Evolutionary conservation across 2,113 vertebrate genomes (phyloP).

Genomic region (Podilymbus podiceps): DNA sequence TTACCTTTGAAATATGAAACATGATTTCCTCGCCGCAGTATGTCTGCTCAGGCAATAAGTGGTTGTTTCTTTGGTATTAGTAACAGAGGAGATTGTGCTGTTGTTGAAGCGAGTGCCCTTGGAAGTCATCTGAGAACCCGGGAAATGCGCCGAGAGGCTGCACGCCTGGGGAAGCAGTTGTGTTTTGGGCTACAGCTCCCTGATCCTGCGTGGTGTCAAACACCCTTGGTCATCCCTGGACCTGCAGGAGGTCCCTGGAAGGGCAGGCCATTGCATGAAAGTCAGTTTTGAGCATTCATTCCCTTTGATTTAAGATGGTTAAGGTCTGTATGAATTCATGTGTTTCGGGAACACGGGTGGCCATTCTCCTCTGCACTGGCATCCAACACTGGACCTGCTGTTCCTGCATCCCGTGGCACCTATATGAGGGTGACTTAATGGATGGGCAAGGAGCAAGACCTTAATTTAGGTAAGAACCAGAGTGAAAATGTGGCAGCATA

Average conservation of each 20-base stretch:
- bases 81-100: not conserved
- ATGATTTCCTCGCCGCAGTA: not conserved
- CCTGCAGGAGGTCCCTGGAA: not conserved
- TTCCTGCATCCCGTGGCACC: accelerated
- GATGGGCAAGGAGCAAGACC: not conserved
- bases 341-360: not conserved
- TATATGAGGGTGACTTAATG: not conserved
- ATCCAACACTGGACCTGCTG: accelerated
- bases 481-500: not conserved
- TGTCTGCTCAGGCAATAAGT: not conserved
- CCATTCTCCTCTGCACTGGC: not conserved
- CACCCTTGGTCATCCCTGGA: not conserved
- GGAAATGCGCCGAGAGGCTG: accelerated
- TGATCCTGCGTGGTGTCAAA: not conserved
- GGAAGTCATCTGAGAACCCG: not conserved
- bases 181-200: not conserved
- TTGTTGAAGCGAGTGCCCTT: not conserved
- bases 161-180: not conserved
- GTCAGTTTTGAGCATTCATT: not conserved
- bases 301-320: not conserved
- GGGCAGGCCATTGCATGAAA: not conserved
- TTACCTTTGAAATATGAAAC: slow-evolving; percentile 33
- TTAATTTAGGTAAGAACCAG: not conserved
- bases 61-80: not conserved
- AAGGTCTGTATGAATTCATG: not conserved